Base-by-base conservation (phyloP, 2,888 invertebrate species). In the Adelphocoris suturalis region DNA sequence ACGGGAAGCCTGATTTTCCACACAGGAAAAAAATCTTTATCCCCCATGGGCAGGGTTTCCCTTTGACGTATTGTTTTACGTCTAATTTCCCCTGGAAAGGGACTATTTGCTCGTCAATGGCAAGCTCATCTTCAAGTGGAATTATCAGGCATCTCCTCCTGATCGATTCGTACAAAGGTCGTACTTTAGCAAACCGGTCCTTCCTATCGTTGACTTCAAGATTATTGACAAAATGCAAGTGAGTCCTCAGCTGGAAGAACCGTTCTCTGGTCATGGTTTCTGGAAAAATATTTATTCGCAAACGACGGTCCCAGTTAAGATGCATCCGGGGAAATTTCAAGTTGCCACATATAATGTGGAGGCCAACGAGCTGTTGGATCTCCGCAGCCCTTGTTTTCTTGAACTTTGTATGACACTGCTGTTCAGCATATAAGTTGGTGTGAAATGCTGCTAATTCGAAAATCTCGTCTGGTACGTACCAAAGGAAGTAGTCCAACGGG, bases 101-200 rank as follows among this genome's bases (percentile, higher is more conserved):
- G 0, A 93, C 91, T 13, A 57, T 92, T 91, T 92, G 92, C 90
- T 93, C 92, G 91, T 93, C 92, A 13, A 93, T 90, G 78, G 91
- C 90, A 27, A 90, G 19, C 5, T 90, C 14, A n/a, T 37, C 37
- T 85, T 91, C 90, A n/a, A 91, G 78, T 46, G 91, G 90, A 16
- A 92, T 76, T 57, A 88, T 61, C 27, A 84, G 55, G 80, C 91
- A 92, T 46, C 91, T 90, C 28, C 57, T 78, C 89, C 91, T 28
- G 81, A 92, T 90, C n/a, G 75, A 82, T 81, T 92, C 89, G 89
- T 91, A 92, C 46, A 92, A 61, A 57, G 91, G 91, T 81, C 92
- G 78, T 12, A 92, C 90, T 91, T 92, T 92, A 86, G 90, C 91
- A 89, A 92, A 91, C 55, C 91, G 81, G 89, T 92, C 92, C 12